A percentile compares a stretch with the other conserved stretches of the same genome.
phyloP scores from a whole-genome alignment of 2,113 vertebrate species.

The Sturnus vulgaris region DNA sequence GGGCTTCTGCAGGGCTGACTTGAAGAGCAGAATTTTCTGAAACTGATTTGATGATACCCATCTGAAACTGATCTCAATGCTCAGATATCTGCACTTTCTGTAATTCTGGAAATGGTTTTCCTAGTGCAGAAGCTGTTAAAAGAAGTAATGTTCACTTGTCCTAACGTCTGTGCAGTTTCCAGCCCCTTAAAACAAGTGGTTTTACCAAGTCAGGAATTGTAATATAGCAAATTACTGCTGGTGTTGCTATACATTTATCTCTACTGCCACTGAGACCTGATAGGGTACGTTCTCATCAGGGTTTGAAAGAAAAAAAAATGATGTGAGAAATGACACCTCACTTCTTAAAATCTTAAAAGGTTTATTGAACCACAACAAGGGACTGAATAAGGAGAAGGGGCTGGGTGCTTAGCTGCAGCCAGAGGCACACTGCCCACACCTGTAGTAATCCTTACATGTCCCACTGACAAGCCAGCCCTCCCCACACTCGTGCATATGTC shows the following conservation, averaged over 20 bases:
- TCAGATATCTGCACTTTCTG: neutral
- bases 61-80: neutral
- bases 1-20: neutral
- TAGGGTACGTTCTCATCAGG: fast-evolving
- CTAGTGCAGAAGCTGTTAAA: neutral
- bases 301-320: neutral
- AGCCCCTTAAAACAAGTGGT: neutral
- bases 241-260: neutral
- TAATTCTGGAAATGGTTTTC: neutral
- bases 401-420: neutral
- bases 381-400: neutral
- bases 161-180: neutral
- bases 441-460: too few species aligned
- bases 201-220: neutral
- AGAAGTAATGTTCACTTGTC: neutral
- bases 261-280: neutral
- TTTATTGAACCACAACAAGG: neutral
- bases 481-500: fast-evolving
- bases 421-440: neutral
- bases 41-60: neutral
- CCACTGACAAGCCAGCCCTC: neutral
- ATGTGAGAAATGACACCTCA: fast-evolving
- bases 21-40: neutral
- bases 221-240: neutral
- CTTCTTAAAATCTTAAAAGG: neutral